Evolutionary conservation across 92 coral and sea anemone species (phyloP), one percentile per base, ranked within the genome.

Genomic region (Palythoa grandis): DNA sequence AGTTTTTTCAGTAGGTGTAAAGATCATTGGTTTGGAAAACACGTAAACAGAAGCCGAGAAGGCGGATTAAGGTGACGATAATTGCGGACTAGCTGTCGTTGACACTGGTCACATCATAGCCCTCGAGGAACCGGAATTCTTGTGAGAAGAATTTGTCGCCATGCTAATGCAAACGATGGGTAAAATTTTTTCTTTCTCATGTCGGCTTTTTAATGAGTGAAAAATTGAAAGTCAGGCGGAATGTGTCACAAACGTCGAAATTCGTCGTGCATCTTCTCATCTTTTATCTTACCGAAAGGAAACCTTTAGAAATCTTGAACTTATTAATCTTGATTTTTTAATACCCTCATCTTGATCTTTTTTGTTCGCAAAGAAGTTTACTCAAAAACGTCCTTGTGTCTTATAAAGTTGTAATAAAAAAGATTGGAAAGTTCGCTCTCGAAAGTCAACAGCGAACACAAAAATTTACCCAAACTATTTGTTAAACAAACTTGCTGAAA

Each of bases 401-500:
- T 4, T n/a, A 63, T 63, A 63, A 63, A 4, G 2, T 19, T 20
- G 29, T 12, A 17, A 63, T 63, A 43, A 5, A 43, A 29, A 63
- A 13, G 65, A 58, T 58, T n/a, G 29, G 13, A 63, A 63, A n/a
- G 11, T 19, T 63, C 22, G 24, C 4, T n/a, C n/a, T n/a, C n/a
- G n/a, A n/a, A n/a, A 76, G 67, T 53, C 38, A 50, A 25, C 63
- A 76, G 56, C 35, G 17, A 72, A 74, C 78, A 50, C 24, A 23
- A 58, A 76, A 76, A 53, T 76, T 76, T 56, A 25, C 52, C 50
- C 74, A 80, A 65, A 43, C 29, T 37, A 80, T 80, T 80, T 65
- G 48, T 67, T 68, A 52, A 65, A 66, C 85, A 80, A 79, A 80
- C 63, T 67, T 80, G 74, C 52, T 80, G 85, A 80, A 80, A 80